These are phyloP conservation scores for Drosophila koepferae DNA, from an alignment of 2,888 invertebrate species.

Conservation along the genomic window DNA sequence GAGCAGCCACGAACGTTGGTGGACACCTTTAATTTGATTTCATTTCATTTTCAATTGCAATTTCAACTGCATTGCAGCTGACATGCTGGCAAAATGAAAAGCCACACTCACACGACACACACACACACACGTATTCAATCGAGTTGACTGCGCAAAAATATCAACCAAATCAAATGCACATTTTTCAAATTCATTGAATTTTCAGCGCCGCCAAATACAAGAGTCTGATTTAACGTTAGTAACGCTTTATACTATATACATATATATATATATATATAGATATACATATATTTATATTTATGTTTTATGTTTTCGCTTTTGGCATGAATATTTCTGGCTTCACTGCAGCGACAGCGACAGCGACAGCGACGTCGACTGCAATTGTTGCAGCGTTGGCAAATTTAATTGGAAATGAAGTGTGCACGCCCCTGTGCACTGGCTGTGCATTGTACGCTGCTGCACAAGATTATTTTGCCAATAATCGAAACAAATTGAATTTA, in stretches of 20 bases:
- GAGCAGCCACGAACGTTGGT: conserved; percentile 30
- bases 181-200: conserved; percentile 79
- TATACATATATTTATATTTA: conserved; percentile 36
- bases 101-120: conserved; percentile 26
- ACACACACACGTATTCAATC: conserved; percentile 9
- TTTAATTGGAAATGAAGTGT: conserved; percentile 80
- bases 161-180: conserved; percentile 79
- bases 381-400: conserved; percentile 74
- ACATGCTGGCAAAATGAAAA: conserved; percentile 66
- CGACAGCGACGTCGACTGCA: conserved; percentile 31
- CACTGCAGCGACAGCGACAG: conserved; percentile 22
- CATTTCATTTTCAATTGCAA: conserved; percentile 71
- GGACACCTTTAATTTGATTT: conserved; percentile 76
- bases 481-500: conserved; percentile 80
- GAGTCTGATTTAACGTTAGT: conserved; percentile 41
- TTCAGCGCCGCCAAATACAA: conserved; percentile 36
- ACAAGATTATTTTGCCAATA: conserved; percentile 79
- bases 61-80: conserved; percentile 76
- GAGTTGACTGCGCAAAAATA: conserved; percentile 56
- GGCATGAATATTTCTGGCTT: conserved; percentile 51
- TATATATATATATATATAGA: conserved; percentile 6
- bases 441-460: conserved; percentile 35
- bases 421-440: conserved; percentile 39
- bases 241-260: conserved; percentile 35
- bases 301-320: conserved; percentile 63